Conservation (phyloP, 2,113 vertebrate genomes). For the Alligator sinensis region DNA sequence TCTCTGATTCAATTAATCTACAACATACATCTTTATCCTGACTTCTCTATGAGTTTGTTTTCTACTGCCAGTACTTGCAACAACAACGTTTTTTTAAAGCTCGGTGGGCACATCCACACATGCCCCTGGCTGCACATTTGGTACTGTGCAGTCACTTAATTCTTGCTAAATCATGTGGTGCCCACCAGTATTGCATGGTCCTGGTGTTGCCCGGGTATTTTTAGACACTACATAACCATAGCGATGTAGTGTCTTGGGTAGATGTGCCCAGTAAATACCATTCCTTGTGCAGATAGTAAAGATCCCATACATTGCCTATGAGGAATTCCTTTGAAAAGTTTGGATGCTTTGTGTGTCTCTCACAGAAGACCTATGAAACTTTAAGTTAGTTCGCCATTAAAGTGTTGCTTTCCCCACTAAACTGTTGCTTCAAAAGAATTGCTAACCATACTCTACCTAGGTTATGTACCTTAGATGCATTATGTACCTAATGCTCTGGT, state of each 20-base stretch:
- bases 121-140: too few relatives aligned
- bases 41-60: neutral
- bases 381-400: neutral
- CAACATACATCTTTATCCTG: neutral
- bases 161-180: too few relatives aligned
- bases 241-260: too few relatives aligned
- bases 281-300: neutral
- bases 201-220: too few relatives aligned
- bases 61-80: neutral
- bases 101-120: neutral
- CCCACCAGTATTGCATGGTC: too few relatives aligned
- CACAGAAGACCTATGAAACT: neutral
- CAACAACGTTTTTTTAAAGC: neutral
- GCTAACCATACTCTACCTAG: neutral
- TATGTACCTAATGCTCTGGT: neutral
- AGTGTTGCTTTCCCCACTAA: neutral
- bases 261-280: neutral
- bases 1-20: too few relatives aligned
- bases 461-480: neutral
- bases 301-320: neutral
- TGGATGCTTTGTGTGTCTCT: neutral
- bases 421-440: neutral
- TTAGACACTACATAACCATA: too few relatives aligned
- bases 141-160: too few relatives aligned
- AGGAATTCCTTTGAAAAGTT: conserved; percentile 26